Percentiles rank a stretch among this genome's conserved stretches.
Evolutionary conservation across 2,113 vertebrate species (phyloP).

Genomic region (Melanerpes aurifrons): DNA sequence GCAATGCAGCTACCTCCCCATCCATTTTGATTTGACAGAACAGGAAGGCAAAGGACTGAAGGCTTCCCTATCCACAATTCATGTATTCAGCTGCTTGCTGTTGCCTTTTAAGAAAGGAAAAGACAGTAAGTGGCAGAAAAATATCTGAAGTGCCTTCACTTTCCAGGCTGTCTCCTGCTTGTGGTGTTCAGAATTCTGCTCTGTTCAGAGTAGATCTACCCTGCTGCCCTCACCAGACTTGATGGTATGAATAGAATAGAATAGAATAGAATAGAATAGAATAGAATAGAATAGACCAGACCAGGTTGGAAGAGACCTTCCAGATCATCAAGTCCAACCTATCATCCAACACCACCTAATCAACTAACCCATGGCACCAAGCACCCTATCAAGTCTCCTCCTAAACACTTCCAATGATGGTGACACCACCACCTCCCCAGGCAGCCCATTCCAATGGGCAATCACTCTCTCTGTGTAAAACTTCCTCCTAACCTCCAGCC

Average conservation of each 20-base stretch:
- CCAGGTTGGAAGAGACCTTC: no score
- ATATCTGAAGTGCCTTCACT: neutral
- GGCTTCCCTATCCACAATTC: neutral
- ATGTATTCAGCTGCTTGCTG: neutral
- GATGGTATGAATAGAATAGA: neutral
- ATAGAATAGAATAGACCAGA: neutral
- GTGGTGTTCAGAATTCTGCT: neutral
- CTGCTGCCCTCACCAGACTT: neutral
- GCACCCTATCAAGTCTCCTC: no score
- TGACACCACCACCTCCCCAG: no score
- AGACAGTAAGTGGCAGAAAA: neutral
- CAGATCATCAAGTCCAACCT: no score
- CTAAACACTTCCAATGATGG: no score
- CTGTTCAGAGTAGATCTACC: neutral
- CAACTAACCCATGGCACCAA: no score
- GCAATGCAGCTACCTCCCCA: neutral
- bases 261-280: neutral
- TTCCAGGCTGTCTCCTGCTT: neutral
- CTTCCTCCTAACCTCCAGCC: no score
- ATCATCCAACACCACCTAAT: no score
- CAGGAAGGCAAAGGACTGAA: neutral
- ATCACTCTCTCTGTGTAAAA: no score
- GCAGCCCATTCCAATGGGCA: no score
- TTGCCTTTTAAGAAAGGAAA: neutral
- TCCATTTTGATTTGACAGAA: neutral